A percentile compares a stretch with the other conserved stretches of the same genome.
phyloP scores from a whole-genome alignment of 1,140 invertebrate species.

The Saccostrea cuccullata region DNA sequence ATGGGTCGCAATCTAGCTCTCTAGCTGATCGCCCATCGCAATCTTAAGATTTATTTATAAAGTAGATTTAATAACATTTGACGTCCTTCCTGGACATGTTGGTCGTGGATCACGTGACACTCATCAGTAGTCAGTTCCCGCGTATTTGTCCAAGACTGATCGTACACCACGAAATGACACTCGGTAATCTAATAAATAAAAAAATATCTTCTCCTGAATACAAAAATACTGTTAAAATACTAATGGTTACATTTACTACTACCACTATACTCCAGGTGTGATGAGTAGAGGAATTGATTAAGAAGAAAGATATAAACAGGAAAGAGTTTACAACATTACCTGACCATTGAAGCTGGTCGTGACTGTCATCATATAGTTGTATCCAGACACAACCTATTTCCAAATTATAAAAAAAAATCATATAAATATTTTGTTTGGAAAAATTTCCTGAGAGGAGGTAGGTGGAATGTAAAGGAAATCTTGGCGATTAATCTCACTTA shows the following conservation, averaged over 20 bases:
- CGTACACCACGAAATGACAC: background rate
- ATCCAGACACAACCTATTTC: constrained; percentile 8
- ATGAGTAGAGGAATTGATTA: too few species aligned
- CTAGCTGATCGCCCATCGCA: too few species aligned
- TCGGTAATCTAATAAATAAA: background rate
- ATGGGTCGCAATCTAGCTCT: too few species aligned
- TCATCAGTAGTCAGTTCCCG: constrained; percentile 6
- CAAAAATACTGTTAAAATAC: too few species aligned
- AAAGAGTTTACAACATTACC: background rate
- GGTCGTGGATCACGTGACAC: background rate
- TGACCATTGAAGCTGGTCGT: constrained; percentile 1
- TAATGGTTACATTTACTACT: too few species aligned
- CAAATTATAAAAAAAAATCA: background rate
- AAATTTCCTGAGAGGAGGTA: too few species aligned
- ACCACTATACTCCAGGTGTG: too few species aligned
- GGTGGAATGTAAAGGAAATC: too few species aligned
- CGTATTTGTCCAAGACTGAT: constrained; percentile 13
- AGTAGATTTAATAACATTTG: background rate
- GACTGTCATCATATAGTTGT: constrained; percentile 13
- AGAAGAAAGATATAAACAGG: too few species aligned
- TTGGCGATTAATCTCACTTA: too few species aligned
- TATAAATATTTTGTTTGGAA: too few species aligned
- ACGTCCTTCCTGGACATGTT: background rate
- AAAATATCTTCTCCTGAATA: too few species aligned
- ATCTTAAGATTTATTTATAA: background rate